These are phyloP conservation scores for Muscicapa comitata DNA, from an alignment of 2,797 vertebrate genomes.

Conservation along the genomic window DNA sequence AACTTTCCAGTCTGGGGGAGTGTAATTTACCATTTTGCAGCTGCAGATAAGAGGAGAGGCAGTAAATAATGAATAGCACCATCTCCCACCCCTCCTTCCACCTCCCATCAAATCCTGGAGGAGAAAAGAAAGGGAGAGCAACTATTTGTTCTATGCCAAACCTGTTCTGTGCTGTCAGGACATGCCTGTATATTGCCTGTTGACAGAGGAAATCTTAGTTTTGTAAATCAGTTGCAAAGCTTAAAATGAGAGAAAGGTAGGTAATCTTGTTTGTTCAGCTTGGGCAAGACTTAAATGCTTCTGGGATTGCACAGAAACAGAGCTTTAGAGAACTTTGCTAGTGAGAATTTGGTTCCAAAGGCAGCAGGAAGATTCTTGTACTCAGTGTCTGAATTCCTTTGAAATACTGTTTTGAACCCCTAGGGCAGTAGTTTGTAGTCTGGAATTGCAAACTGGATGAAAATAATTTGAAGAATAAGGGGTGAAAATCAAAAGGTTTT, in stretches of 20 bases:
- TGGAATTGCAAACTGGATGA: neutral
- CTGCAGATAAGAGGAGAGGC: neutral
- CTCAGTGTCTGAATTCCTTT: neutral
- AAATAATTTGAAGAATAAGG: neutral
- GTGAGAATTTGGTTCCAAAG: neutral
- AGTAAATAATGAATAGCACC: neutral
- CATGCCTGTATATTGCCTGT: neutral
- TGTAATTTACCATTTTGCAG: neutral
- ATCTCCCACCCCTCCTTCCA: neutral
- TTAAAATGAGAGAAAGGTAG: neutral
- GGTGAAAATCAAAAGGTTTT: neutral
- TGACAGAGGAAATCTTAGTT: neutral
- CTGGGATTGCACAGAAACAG: neutral
- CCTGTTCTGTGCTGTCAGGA: constrained; percentile 2
- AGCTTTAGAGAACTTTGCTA: neutral
- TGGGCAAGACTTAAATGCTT: neutral
- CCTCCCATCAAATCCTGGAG: neutral
- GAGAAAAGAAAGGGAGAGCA: neutral
- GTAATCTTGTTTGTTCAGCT: neutral
- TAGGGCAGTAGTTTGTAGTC: neutral
- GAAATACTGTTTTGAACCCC: neutral
- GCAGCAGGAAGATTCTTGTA: neutral
- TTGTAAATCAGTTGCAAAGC: neutral
- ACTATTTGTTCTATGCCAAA: neutral
- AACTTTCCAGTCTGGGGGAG: neutral